These are phyloP conservation scores for Phrixothrix hirtus DNA, from an alignment of 2,888 invertebrate genomes.

Conservation along the genomic window DNA sequence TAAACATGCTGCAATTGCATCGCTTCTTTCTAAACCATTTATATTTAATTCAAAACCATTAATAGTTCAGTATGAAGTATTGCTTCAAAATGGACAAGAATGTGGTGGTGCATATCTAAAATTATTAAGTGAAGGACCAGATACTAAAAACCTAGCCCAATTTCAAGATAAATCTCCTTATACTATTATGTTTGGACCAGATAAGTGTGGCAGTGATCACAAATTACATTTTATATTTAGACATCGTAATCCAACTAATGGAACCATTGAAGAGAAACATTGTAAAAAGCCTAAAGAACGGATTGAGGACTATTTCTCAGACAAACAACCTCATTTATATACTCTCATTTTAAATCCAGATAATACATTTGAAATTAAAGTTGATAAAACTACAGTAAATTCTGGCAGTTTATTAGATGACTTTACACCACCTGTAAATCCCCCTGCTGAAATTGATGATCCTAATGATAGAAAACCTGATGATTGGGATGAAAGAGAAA, in stretches of 20 bases:
- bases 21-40: conserved; percentile 77
- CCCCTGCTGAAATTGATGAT: conserved; percentile 92
- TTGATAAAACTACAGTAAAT: conserved; percentile 85
- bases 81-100: conserved; percentile 88
- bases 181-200: conserved; percentile 99
- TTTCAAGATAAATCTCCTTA: conserved; percentile 97
- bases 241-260: conserved; percentile 92
- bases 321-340: conserved; percentile 90
- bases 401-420: conserved; percentile 86
- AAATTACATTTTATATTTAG: conserved; percentile 94
- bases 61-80: conserved; percentile 90
- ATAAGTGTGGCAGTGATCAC: conserved; percentile 96
- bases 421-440: conserved; percentile 92
- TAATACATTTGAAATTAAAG: conserved; percentile 75
- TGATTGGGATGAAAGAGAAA: conserved; percentile 93
- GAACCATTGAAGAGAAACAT: conserved; percentile 90
- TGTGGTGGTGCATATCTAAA: conserved; percentile 99
- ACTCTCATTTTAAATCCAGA: conserved; percentile 78
- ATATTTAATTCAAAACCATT: conserved; percentile 80
- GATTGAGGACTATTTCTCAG: conserved; percentile 84
- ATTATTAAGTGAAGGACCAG: conserved; percentile 75
- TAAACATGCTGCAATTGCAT: conserved; percentile 92
- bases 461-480: conserved; percentile 82
- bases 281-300: conserved; percentile 87
- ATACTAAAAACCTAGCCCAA: conserved; percentile 71